phyloP scores from a whole-genome alignment of 2,888 invertebrate species.

The Drosophila macrospina region DNA sequence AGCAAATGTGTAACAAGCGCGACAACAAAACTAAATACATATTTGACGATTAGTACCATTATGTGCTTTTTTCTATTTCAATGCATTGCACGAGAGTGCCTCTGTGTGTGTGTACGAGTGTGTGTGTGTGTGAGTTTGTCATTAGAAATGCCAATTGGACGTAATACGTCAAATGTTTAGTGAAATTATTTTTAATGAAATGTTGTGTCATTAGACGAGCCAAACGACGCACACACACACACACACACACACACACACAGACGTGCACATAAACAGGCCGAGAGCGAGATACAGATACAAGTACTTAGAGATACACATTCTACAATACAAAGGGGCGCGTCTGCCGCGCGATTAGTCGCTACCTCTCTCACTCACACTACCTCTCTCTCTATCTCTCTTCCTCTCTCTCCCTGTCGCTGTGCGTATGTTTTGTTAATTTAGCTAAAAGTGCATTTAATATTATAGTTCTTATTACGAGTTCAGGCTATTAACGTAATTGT shows the following conservation, averaged over 20 bases:
- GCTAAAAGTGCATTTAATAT: constrained; percentile 78
- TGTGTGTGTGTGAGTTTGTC: constrained; percentile 42
- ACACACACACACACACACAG: background rate
- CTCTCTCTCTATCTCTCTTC: background rate
- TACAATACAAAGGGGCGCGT: constrained; percentile 45
- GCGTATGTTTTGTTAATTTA: constrained; percentile 73
- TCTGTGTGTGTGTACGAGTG: constrained; percentile 20
- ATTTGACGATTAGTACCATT: constrained; percentile 67
- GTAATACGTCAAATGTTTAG: constrained; percentile 80
- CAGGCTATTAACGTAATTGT: constrained; percentile 70
- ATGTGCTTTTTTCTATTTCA: constrained; percentile 50
- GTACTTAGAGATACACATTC: constrained; percentile 19
- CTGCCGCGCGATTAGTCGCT: constrained; percentile 42
- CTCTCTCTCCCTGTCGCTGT: background rate
- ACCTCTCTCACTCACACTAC: constrained; percentile 1
- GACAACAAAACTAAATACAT: constrained; percentile 66
- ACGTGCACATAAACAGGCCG: background rate
- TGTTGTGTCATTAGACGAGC: constrained; percentile 77
- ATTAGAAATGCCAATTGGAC: constrained; percentile 80
- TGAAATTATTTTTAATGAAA: constrained; percentile 81
- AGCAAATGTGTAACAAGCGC: constrained; percentile 63
- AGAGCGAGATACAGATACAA: background rate
- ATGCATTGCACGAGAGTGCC: constrained; percentile 15
- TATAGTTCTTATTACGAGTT: constrained; percentile 59
- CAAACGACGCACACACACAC: constrained; percentile 20